Evolutionary conservation across 2,113 vertebrate genomes (phyloP), one percentile per base, ranked within the genome.

Genomic region (Lampris megalopsis): DNA sequence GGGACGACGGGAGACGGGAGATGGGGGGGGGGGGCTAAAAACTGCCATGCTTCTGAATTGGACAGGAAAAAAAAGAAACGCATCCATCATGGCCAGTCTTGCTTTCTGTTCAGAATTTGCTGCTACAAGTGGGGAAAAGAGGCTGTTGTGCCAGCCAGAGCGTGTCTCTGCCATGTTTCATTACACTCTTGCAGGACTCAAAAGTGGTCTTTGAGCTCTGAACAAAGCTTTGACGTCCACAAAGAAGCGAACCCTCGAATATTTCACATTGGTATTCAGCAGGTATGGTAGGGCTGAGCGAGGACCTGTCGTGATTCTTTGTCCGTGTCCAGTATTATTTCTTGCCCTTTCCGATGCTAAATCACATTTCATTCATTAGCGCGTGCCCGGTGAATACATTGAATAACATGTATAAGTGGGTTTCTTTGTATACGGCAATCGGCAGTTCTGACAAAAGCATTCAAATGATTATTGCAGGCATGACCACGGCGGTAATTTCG

Each of bases 91-190:
- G 35, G 53, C 37, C 24, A 56, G 36, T 13, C 57, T 5, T 47
- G 43, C 66, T 53, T 60, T 82, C 37, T 47, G 38, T 73, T 75
- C 37, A 63, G 83, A 86, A 91, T 83, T 83, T 77, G 71, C 81
- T 52, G 45, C 45, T 6, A 75, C 70, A 78, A 67, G 52, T 37
- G 70, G 42, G 24, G 53, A 75, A 58, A 73, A 63, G 62, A 77
- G 70, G 10, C 68, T 60, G 63, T 82, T 80, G 72, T 73, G 64
- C 38, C 1, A 36, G 45, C 37, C 1, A 24, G 24, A 24, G 45
- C 74, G 62, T 57, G 79, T 70, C 36, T 54, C 48, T 61, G 71
- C 48, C 78, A 81, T 5, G 66, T 79, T 82, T 83, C 70, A 69
- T 83, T 88, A 57, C 6, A 8, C 62, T 47, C 11, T 24, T 24